These are phyloP conservation scores for Hypomecis atomaria DNA, from an alignment of 2,888 invertebrate genomes.

Conservation along the genomic window DNA sequence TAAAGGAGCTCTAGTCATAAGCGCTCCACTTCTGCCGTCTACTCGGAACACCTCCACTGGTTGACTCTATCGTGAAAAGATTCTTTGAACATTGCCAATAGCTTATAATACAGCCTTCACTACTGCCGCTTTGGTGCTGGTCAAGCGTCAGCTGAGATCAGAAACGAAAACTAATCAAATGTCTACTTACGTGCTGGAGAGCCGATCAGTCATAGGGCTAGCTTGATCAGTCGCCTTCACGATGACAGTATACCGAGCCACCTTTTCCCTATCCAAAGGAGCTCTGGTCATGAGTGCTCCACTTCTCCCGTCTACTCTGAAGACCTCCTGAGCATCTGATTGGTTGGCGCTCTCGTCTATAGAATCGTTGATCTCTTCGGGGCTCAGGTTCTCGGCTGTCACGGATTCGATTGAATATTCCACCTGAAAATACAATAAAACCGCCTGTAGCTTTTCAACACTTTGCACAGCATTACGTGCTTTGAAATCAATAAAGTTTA, in stretches of 20 bases:
- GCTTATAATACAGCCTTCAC: too few relatives aligned
- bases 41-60: slow-evolving; percentile 90
- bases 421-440: slow-evolving; percentile 68
- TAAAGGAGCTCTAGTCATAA: slow-evolving; percentile 91
- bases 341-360: slow-evolving; percentile 55
- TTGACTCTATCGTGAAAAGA: slow-evolving; percentile 51
- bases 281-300: slow-evolving; percentile 94
- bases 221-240: slow-evolving; percentile 95
- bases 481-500: too few relatives aligned
- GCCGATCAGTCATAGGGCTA: slow-evolving; percentile 89
- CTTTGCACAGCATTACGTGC: too few relatives aligned
- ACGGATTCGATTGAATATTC: slow-evolving; percentile 91
- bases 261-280: slow-evolving; percentile 93
- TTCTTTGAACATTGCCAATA: too few relatives aligned
- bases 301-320: slow-evolving; percentile 93
- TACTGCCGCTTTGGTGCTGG: too few relatives aligned
- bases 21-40: slow-evolving; percentile 93
- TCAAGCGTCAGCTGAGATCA: too few relatives aligned
- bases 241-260: slow-evolving; percentile 92
- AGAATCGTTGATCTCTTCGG: slow-evolving; percentile 67
- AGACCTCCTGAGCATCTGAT: slow-evolving; percentile 88
- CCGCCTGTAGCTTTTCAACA: too few relatives aligned
- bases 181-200: slow-evolving; percentile 87
- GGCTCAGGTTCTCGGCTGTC: slow-evolving; percentile 77
- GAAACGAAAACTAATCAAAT: neutral